These are phyloP conservation scores for Daboia siamensis DNA, from an alignment of 2,113 vertebrate species.

Conservation along the genomic window DNA sequence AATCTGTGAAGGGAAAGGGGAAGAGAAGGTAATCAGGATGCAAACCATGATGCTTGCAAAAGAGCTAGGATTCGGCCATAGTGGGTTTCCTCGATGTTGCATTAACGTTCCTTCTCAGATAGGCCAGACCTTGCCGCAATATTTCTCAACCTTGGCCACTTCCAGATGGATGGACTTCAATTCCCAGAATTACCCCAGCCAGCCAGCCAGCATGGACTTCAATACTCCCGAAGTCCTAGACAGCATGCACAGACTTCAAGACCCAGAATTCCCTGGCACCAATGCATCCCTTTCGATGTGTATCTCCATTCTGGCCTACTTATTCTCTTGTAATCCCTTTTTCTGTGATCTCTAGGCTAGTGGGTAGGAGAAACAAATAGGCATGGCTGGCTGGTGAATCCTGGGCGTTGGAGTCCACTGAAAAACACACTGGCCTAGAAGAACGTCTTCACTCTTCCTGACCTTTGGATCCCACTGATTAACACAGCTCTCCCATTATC, in stretches of 20 bases:
- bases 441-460: too few relatives aligned
- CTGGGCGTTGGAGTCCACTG: background rate
- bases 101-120: background rate
- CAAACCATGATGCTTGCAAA: background rate
- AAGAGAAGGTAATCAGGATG: background rate
- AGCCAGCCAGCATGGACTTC: too few relatives aligned
- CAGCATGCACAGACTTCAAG: too few relatives aligned
- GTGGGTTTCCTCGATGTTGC: background rate
- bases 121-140: background rate
- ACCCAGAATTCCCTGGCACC: too few relatives aligned
- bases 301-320: background rate
- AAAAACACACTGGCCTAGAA: too few relatives aligned
- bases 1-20: background rate
- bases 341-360: background rate
- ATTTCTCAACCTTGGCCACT: background rate
- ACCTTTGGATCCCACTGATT: background rate
- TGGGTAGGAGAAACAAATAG: rapidly evolving
- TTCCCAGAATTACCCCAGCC: too few relatives aligned
- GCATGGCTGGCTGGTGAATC: background rate
- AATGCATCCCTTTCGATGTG: background rate
- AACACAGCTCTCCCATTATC: background rate
- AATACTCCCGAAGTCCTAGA: too few relatives aligned
- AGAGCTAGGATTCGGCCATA: background rate
- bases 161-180: background rate
- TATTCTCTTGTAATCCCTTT: background rate